These are phyloP conservation scores for Drosophila antonietae DNA, from an alignment of 2,888 invertebrate species.

Conservation along the genomic window DNA sequence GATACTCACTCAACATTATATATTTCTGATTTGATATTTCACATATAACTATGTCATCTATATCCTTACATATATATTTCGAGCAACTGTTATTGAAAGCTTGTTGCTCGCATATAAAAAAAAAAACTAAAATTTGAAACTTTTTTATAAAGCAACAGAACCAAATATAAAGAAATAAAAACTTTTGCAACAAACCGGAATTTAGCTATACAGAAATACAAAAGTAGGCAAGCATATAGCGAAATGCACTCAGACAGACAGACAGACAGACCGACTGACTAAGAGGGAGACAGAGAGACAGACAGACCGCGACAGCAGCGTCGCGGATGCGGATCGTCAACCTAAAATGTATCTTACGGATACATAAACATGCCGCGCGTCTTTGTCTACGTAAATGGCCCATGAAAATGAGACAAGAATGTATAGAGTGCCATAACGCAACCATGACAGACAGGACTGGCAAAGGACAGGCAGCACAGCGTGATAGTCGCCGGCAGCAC, in stretches of 20 bases:
- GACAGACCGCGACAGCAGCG: conserved; percentile 26
- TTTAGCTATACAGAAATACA: conserved; percentile 41
- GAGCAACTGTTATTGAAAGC: background rate
- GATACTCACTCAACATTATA: too few relatives aligned
- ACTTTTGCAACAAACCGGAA: conserved; percentile 69
- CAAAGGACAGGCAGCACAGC: conserved; percentile 56
- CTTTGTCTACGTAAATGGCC: conserved; percentile 79
- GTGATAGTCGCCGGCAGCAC: conserved; percentile 53
- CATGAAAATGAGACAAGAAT: conserved; percentile 77
- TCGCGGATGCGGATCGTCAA: conserved; percentile 49
- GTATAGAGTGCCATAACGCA: conserved; percentile 51
- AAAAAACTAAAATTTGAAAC: conserved; percentile 25
- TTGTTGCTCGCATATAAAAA: conserved; percentile 4
- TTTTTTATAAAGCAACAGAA: conserved; percentile 22
- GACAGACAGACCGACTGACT: conserved; percentile 1
- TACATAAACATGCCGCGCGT: conserved; percentile 74
- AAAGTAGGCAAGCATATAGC: conserved; percentile 25
- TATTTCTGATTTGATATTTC: too few relatives aligned
- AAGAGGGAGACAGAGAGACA: conserved; percentile 10
- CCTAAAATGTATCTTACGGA: conserved; percentile 74
- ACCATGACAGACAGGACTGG: conserved; percentile 30
- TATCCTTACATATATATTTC: too few relatives aligned
- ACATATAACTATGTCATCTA: too few relatives aligned
- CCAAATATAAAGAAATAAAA: conserved; percentile 37
- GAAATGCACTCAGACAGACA: conserved; percentile 47